Conservation (phyloP, 2,888 invertebrate species). For the Psococerastis gibbosa region DNA sequence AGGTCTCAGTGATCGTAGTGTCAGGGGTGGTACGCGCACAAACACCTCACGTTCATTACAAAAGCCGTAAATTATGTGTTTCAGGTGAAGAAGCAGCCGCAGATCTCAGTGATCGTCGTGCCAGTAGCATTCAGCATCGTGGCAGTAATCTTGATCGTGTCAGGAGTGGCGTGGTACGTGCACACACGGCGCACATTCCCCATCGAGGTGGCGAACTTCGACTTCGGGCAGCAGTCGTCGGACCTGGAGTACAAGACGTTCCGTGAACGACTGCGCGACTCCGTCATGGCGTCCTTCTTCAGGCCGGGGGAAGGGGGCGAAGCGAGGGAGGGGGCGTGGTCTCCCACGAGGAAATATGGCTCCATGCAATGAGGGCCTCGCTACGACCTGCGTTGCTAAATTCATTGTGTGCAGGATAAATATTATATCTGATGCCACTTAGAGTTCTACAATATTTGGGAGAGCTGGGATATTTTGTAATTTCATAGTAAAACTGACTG, state of each 20-base stretch:
- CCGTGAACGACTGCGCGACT: constrained; percentile 58
- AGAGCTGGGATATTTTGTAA: too few species aligned
- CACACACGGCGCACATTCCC: constrained; percentile 48
- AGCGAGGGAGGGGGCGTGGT: constrained; percentile 16
- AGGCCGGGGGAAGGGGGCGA: constrained; percentile 19
- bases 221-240: constrained; percentile 61
- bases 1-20: constrained; percentile 11
- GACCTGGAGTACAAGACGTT: constrained; percentile 80
- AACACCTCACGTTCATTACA: constrained; percentile 11
- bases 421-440: too few species aligned
- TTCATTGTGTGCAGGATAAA: too few species aligned
- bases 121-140: constrained; percentile 65
- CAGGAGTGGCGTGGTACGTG: constrained; percentile 71
- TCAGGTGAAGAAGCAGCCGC: constrained; percentile 49
- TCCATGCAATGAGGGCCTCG: constrained; percentile 20
- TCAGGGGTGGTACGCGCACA: background rate
- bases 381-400: too few species aligned
- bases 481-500: too few species aligned
- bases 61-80: too few species aligned
- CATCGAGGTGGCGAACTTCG: constrained; percentile 79
- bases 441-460: too few species aligned
- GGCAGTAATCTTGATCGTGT: constrained; percentile 65
- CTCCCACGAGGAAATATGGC: constrained; percentile 19
- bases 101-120: constrained; percentile 72
- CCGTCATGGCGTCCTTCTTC: constrained; percentile 41